phyloP scores from a whole-genome alignment of 2,113 vertebrate genomes.

The Pedetes capensis region DNA sequence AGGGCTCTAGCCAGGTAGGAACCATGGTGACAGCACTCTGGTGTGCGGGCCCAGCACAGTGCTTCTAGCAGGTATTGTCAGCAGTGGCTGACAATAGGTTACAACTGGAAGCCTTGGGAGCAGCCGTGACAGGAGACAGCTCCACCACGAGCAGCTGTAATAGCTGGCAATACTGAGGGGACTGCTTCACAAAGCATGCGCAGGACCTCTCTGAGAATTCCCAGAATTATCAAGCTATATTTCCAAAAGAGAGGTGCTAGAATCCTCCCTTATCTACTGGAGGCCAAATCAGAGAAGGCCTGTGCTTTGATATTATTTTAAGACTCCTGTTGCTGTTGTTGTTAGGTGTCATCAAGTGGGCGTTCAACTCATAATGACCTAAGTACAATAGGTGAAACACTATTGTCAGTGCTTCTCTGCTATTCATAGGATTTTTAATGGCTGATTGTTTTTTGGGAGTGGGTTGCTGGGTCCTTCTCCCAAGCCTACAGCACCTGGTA shows the following conservation, averaged over 20 bases:
- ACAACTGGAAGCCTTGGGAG: not conserved
- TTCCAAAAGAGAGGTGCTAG: not conserved
- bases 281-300: not conserved
- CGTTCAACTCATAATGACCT: no score
- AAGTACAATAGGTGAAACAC: no score
- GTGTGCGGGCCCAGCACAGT: not conserved
- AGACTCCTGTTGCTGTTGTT: no score
- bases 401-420: no score
- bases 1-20: not conserved
- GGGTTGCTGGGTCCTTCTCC: no score
- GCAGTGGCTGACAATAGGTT: not conserved
- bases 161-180: not conserved
- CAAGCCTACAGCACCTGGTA: no score
- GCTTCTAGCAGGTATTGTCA: not conserved
- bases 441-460: no score
- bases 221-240: not conserved
- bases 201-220: not conserved
- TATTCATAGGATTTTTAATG: no score
- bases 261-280: not conserved
- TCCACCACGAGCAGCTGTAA: not conserved
- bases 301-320: not conserved
- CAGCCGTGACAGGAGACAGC: not conserved
- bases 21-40: rapidly evolving
- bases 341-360: no score
- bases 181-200: not conserved